Evolutionary conservation across 1,140 invertebrate species (phyloP).

Genomic region (Papilio polyxenes): DNA sequence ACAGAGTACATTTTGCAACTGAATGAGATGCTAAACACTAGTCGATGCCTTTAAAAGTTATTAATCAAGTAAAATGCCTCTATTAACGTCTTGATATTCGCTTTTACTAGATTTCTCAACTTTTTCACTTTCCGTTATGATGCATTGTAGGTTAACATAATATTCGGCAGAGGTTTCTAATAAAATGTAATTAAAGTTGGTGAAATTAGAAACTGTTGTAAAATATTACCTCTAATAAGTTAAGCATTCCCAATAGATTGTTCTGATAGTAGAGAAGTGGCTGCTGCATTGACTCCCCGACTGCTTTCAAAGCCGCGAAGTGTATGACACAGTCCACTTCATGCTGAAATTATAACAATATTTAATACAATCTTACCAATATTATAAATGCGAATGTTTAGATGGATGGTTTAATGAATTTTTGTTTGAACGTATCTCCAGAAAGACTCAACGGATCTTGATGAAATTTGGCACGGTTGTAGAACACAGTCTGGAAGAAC

Average conservation of each 20-base stretch:
- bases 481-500: too few relatives aligned
- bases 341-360: slow-evolving; percentile 83
- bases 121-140: neutral
- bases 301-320: slow-evolving; percentile 97
- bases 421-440: too few relatives aligned
- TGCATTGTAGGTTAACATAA: neutral
- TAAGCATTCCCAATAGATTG: slow-evolving; percentile 94
- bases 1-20: neutral
- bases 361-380: neutral
- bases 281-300: slow-evolving; percentile 94
- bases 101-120: neutral
- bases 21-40: neutral
- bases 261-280: slow-evolving; percentile 96
- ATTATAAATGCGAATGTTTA: neutral
- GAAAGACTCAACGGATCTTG: too few relatives aligned
- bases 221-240: slow-evolving; percentile 88
- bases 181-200: neutral
- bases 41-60: too few relatives aligned
- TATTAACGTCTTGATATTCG: neutral
- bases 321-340: slow-evolving; percentile 95
- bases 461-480: too few relatives aligned
- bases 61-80: neutral
- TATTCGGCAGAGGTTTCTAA: neutral
- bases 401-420: too few relatives aligned
- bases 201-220: neutral